phyloP scores from a whole-genome alignment of 2,888 invertebrate genomes.

The Ptychoptera contaminata region DNA sequence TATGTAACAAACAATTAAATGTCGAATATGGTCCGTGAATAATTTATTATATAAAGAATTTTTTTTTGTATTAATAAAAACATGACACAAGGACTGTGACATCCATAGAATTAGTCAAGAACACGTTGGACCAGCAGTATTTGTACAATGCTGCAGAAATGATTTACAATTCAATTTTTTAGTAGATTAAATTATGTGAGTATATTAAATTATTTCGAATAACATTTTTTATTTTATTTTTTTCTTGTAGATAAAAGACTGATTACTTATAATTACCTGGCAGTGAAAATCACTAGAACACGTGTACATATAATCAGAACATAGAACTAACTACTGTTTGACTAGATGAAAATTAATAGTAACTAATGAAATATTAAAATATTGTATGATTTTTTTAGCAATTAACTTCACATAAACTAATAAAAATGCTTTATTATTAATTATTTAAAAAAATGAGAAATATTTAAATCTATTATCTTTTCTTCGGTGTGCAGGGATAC shows the following conservation, averaged over 20 bases:
- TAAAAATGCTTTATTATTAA: not conserved
- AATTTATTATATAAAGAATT: too few relatives aligned
- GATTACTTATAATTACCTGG: slow-evolving; percentile 20
- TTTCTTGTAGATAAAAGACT: slow-evolving; percentile 14
- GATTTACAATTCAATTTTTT: slow-evolving; percentile 11
- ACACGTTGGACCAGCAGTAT: slow-evolving; percentile 30
- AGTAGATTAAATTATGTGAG: not conserved
- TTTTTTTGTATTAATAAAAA: too few relatives aligned
- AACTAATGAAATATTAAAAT: slow-evolving; percentile 30
- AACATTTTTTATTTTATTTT: slow-evolving; percentile 12
- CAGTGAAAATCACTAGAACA: slow-evolving; percentile 28
- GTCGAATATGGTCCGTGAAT: too few relatives aligned
- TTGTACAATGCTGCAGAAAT: slow-evolving; percentile 29
- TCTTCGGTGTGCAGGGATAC: slow-evolving; percentile 25
- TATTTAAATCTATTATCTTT: not conserved
- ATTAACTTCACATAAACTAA: slow-evolving; percentile 9
- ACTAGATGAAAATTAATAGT: slow-evolving; percentile 28
- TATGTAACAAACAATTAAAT: too few relatives aligned
- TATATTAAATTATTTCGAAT: slow-evolving; percentile 8
- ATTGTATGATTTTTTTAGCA: too few relatives aligned
- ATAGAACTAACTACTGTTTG: slow-evolving; percentile 31
- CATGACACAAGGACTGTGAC: slow-evolving; percentile 21
- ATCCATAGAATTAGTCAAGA: slow-evolving; percentile 30
- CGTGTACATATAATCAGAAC: too few relatives aligned
- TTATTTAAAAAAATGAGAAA: not conserved